These are phyloP conservation scores for Aythya fuligula DNA, from an alignment of 2,797 vertebrate species.

Conservation along the genomic window DNA sequence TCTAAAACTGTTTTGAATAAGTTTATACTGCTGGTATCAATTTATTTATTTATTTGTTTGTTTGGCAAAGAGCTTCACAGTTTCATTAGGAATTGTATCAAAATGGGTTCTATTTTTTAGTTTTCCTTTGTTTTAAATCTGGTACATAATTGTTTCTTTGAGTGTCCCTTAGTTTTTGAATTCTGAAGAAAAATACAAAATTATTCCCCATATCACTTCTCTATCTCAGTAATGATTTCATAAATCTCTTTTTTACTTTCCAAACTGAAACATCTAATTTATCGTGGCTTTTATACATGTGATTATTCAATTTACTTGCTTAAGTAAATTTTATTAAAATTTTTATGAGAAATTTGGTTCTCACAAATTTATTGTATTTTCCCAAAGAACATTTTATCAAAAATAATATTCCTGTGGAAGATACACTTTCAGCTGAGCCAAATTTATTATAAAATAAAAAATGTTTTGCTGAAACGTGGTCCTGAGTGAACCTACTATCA, in stretches of 20 bases:
- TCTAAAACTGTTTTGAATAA: background rate
- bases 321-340: background rate
- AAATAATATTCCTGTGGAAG: background rate
- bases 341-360: background rate
- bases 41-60: background rate
- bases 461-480: background rate
- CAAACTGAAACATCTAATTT: background rate
- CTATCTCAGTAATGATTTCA: background rate
- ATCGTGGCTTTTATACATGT: background rate
- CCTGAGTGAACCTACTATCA: fast-evolving
- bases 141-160: background rate
- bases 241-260: background rate
- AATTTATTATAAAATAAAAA: background rate
- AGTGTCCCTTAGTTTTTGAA: background rate
- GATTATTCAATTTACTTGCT: background rate
- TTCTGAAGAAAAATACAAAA: background rate
- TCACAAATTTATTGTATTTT: background rate
- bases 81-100: background rate
- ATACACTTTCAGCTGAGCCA: background rate
- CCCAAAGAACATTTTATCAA: background rate
- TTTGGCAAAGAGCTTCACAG: background rate
- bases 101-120: background rate
- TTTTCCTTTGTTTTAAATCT: background rate
- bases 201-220: background rate
- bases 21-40: background rate